These are phyloP conservation scores for Cephus sareptanus DNA, from an alignment of 2,888 invertebrate genomes.

Conservation along the genomic window DNA sequence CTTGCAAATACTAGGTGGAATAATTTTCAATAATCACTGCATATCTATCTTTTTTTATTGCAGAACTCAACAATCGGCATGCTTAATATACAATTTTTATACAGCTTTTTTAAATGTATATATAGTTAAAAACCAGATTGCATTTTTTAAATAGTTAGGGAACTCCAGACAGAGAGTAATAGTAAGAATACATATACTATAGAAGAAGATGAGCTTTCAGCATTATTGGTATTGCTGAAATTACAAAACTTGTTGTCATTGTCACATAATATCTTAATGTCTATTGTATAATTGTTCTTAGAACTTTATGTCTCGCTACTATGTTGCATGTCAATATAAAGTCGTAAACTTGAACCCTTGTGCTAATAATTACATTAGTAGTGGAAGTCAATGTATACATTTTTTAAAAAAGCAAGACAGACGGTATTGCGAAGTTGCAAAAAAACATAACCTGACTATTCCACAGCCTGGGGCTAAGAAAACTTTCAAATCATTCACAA, in stretches of 20 bases:
- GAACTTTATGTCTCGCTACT: neutral
- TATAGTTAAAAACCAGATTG: neutral
- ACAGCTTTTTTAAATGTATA: neutral
- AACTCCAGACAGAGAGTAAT: neutral
- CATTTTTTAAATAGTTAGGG: neutral
- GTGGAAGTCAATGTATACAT: constrained; percentile 26
- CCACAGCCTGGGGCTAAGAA: neutral
- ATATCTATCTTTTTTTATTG: neutral
- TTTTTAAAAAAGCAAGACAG: neutral
- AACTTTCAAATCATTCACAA: neutral
- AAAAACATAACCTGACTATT: neutral
- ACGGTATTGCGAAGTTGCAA: neutral
- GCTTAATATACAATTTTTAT: neutral
- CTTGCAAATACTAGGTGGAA: neutral
- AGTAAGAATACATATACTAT: neutral
- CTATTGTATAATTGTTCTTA: neutral
- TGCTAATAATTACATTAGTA: constrained; percentile 34
- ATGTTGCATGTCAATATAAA: neutral
- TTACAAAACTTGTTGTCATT: neutral
- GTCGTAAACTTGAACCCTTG: constrained; percentile 10
- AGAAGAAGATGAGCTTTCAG: neutral
- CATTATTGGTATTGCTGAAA: neutral
- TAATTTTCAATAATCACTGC: neutral
- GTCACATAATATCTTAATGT: too few relatives aligned
- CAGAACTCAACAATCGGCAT: neutral